phyloP scores from a whole-genome alignment of 37 sponge, comb jelly and placozoan genomes.

The Mnemiopsis leidyi region DNA sequence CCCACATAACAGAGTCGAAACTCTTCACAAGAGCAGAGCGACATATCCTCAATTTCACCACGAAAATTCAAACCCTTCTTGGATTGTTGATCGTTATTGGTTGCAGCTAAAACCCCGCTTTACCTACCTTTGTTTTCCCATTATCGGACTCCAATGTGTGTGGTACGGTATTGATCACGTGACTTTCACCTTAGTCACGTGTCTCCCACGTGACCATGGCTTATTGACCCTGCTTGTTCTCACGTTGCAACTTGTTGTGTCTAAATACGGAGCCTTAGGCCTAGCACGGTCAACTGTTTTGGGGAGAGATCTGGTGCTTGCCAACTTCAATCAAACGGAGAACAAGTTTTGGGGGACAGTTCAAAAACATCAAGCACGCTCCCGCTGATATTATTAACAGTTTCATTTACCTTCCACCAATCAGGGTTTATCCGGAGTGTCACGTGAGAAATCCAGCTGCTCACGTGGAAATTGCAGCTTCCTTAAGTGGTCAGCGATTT shows the following conservation, averaged over 20 bases:
- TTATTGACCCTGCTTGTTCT: not conserved
- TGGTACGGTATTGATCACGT: not conserved
- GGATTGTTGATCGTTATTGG: no score
- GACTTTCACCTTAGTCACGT: not conserved
- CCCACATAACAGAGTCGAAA: no score
- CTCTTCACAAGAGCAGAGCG: no score
- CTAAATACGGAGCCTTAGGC: not conserved
- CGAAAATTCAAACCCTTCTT: no score
- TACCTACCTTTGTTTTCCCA: no score
- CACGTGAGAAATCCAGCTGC: not conserved
- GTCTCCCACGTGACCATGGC: not conserved
- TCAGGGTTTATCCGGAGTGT: not conserved
- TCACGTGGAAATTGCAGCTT: not conserved
- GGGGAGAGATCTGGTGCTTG: constrained; percentile 16
- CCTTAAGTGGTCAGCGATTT: constrained; percentile 18
- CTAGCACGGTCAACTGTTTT: not conserved
- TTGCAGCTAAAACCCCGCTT: no score
- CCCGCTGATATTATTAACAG: not conserved
- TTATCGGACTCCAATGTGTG: not conserved
- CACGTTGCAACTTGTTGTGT: not conserved
- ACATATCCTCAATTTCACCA: no score
- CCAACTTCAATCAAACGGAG: constrained; percentile 39
- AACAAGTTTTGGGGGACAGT: constrained; percentile 49
- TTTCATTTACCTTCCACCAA: not conserved
- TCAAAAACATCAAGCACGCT: constrained; percentile 60